phyloP scores from a whole-genome alignment of 37 sponge, comb jelly and placozoan species.

The Beroe forskalii region DNA sequence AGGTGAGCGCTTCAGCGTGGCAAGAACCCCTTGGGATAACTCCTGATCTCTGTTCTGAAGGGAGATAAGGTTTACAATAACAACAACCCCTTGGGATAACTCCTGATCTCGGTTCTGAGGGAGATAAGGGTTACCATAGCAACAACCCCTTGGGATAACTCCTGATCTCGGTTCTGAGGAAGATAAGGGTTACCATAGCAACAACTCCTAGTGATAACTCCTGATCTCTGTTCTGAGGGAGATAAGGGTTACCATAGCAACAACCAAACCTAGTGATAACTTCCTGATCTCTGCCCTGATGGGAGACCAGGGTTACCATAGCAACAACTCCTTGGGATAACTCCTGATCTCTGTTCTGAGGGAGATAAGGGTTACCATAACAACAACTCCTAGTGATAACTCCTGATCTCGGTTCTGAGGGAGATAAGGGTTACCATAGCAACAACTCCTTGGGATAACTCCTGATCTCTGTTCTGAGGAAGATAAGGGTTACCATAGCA shows the following conservation, averaged over 20 bases:
- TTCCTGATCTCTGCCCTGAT: too few species aligned
- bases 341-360: slow-evolving; percentile 19
- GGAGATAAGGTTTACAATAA: not conserved
- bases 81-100: not conserved
- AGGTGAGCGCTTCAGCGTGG: slow-evolving; percentile 32
- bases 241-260: too few species aligned
- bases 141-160: not conserved
- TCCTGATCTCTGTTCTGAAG: slow-evolving; percentile 41
- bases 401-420: too few species aligned
- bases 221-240: too few species aligned
- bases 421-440: too few species aligned
- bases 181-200: too few species aligned
- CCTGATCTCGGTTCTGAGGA: slow-evolving; percentile 29
- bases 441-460: not conserved
- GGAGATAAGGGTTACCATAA: too few species aligned
- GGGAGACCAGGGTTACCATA: too few species aligned
- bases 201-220: too few species aligned
- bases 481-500: too few species aligned
- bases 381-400: too few species aligned
- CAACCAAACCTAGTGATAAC: too few species aligned
- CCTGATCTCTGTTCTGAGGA: slow-evolving; percentile 24
- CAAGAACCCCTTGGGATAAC: not conserved
- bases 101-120: slow-evolving; percentile 32
- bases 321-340: not conserved
- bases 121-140: not conserved